phyloP scores from a whole-genome alignment of 2,797 vertebrate species.

The Thamnophis elegans region DNA sequence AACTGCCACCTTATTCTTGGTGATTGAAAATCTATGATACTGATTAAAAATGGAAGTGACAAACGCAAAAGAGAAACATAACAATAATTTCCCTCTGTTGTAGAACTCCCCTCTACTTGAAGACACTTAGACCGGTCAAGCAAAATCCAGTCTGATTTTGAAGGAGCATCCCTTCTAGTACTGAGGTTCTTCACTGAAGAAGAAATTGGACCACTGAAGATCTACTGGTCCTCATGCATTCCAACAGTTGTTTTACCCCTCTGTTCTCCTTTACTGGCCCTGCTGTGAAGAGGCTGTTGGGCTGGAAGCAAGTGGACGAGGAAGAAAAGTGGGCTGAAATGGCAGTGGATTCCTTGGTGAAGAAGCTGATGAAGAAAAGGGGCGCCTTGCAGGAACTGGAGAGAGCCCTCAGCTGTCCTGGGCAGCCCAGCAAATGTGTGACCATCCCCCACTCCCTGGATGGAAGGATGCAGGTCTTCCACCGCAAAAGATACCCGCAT shows the following conservation, averaged over 20 bases:
- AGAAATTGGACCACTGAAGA: neutral
- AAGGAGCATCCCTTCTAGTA: conserved; percentile 1
- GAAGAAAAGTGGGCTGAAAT: conserved; percentile 99
- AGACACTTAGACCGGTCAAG: conserved; percentile 26
- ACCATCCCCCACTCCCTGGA: conserved; percentile 96
- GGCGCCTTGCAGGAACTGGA: conserved; percentile 97
- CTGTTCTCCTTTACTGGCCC: conserved; percentile 99
- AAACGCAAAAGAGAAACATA: neutral
- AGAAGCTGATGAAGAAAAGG: conserved; percentile 98
- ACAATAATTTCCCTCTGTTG: conserved; percentile 55
- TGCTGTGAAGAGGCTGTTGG: conserved; percentile 94
- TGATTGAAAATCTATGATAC: neutral
- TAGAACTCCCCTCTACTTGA: conserved; percentile 49
- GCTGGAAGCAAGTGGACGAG: conserved; percentile 98
- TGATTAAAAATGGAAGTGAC: neutral
- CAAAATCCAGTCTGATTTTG: neutral
- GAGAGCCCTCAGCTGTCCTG: conserved; percentile 90
- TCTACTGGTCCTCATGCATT: conserved; percentile 78
- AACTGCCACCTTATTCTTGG: conserved; percentile 6
- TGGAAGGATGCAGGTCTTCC: conserved; percentile 93
- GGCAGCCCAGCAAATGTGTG: conserved; percentile 94
- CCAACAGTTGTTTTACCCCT: conserved; percentile 90
- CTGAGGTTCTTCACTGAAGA: neutral
- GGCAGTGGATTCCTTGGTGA: conserved; percentile 94
- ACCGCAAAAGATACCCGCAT: conserved; percentile 93